Conservation (phyloP, 2,113 vertebrate species). For the Entelurus aequoreus region DNA sequence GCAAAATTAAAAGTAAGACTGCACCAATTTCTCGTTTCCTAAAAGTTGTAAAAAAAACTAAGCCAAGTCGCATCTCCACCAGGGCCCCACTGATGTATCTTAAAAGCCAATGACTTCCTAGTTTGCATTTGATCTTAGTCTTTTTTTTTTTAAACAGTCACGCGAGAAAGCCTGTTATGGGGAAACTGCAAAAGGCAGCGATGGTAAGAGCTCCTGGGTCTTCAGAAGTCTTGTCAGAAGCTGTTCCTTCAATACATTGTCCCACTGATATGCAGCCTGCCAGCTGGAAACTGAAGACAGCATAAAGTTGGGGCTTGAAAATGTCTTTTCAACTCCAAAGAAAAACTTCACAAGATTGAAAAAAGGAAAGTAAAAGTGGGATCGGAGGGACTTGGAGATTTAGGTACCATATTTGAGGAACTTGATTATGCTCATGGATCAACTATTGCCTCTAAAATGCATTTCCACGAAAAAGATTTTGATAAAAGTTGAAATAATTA, state of each 20-base stretch:
- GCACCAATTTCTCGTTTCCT: constrained; percentile 58
- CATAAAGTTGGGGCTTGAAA: constrained; percentile 69
- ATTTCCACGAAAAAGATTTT: constrained; percentile 46
- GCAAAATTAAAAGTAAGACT: constrained; percentile 57
- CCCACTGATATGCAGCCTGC: constrained; percentile 68
- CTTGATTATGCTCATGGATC: constrained; percentile 13
- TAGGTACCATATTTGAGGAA: constrained; percentile 40
- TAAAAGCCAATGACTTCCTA: constrained; percentile 66
- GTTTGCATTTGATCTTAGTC: constrained; percentile 68
- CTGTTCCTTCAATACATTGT: constrained; percentile 63
- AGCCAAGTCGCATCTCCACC: constrained; percentile 65
- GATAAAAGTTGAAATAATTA: constrained; percentile 57
- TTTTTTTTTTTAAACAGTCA: constrained; percentile 55
- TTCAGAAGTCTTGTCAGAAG: constrained; percentile 69
- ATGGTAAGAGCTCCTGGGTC: constrained; percentile 63
- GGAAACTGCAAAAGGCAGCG: constrained; percentile 61
- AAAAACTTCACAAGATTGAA: constrained; percentile 63
- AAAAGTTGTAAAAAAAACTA: constrained; percentile 54
- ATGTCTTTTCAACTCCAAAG: constrained; percentile 68
- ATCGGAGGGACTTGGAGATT: constrained; percentile 53
- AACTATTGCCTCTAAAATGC: background rate
- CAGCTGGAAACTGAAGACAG: constrained; percentile 66
- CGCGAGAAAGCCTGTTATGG: constrained; percentile 63
- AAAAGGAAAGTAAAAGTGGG: constrained; percentile 42
- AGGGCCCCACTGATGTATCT: constrained; percentile 62